Base-by-base conservation (phyloP, 1,140 invertebrate genomes). In the Parasteatoda tepidariorum region DNA sequence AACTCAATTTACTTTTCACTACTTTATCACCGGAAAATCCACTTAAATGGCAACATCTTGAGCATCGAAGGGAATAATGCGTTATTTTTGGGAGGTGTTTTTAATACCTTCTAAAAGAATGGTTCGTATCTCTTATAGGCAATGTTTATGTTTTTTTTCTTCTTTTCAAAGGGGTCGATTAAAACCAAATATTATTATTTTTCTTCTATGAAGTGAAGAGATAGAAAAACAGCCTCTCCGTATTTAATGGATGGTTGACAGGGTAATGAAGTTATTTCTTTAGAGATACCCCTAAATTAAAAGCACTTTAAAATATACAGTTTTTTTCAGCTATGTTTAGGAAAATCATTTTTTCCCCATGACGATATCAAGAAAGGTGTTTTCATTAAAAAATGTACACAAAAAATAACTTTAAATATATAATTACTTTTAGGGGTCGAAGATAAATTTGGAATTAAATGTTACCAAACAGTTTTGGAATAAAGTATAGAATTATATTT, bases 1-100 rank as follows among this genome's bases (percentile, higher is more conserved):
- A 71, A 71, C 68, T 71, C 48, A 71, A 71, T 57, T 71, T 71
- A 71, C 24, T 71, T 71, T 71, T 71, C 68, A 71, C 24, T 71
- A 71, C 68, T 71, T 71, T 71, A 71, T 71, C 68, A 31, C 68
- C 48, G 68, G 68, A 71, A 71, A 31, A 71, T 71, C 68, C 68
- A 71, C 68, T 71, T 71, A 71, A 57, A 22, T 57, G 26, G 11
- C 24, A 26, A 71, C 48, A 55, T 22, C 2, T 26, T 26, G 26
- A 33, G 34, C 28, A 38, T 48, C 34, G 11, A 24, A 38, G 22
- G 7, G 9, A 30, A 6, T 5, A 22, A 11, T 28, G 24, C 3
- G n/a, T 22, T 31, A 68, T 68, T 68, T 68, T 68, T 22, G 24
- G 15, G 6, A 30, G 38, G 2, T 22, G 7, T 41, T 38, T 31